These are phyloP conservation scores for Lampropteryx suffumata DNA, from an alignment of 2,888 invertebrate genomes.

Conservation along the genomic window DNA sequence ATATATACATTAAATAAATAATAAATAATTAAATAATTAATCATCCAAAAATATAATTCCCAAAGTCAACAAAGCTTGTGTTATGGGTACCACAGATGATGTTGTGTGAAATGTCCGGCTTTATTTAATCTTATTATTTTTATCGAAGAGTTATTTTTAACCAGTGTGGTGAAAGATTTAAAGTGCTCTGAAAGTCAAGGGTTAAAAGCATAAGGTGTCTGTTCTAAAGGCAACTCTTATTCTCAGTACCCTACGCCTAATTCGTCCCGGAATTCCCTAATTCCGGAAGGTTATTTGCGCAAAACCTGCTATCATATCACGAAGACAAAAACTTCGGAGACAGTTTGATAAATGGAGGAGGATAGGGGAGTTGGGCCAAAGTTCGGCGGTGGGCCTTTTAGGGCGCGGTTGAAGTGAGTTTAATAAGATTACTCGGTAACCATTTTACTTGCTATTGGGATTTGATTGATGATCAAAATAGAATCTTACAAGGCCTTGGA, in stretches of 20 bases:
- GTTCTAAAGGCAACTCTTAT: not conserved
- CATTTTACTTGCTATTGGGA: not conserved
- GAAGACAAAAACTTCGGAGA: constrained; percentile 31
- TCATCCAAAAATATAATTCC: no score
- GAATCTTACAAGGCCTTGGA: not conserved
- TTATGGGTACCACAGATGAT: no score
- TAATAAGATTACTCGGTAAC: constrained; percentile 6
- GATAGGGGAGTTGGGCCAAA: constrained; percentile 26
- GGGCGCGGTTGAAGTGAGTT: not conserved
- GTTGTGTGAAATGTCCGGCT: no score
- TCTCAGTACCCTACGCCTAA: no score
- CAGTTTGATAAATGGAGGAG: constrained; percentile 32
- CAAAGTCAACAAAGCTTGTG: no score
- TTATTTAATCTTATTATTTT: no score
- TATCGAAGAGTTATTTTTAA: no score
- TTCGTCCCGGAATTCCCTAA: constrained; percentile 8
- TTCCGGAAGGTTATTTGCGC: constrained; percentile 19
- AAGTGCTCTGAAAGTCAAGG: no score
- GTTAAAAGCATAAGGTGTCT: not conserved
- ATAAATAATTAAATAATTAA: no score
- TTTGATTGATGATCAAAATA: constrained; percentile 6
- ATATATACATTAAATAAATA: no score
- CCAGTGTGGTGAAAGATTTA: no score
- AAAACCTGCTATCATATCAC: constrained; percentile 29
- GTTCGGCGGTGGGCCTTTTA: constrained; percentile 19